Conservation (phyloP, 2,113 vertebrate genomes). For the Urocitellus parryii region DNA sequence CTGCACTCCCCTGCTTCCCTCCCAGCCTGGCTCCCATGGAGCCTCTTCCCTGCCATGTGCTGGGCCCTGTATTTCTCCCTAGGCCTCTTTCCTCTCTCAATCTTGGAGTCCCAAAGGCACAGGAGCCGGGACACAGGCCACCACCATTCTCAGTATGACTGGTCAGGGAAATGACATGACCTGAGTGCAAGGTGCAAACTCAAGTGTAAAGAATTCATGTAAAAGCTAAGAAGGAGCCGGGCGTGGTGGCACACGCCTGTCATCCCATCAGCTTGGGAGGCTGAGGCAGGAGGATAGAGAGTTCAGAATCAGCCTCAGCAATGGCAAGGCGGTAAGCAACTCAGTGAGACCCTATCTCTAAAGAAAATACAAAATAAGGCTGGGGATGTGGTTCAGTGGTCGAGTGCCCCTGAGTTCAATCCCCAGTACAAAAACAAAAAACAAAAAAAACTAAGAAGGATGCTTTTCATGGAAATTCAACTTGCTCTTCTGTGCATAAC, state of each 20-base stretch:
- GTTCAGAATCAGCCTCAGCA: too few species aligned
- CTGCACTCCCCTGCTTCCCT: not conserved
- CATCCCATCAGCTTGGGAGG: too few species aligned
- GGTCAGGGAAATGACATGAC: not conserved
- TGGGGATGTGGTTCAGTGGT: too few species aligned
- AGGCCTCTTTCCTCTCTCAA: too few species aligned
- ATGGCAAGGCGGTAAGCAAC: too few species aligned
- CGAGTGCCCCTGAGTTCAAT: too few species aligned
- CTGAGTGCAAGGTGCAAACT: rapidly evolving
- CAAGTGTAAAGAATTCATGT: not conserved
- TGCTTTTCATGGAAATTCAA: rapidly evolving
- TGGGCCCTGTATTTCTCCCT: not conserved
- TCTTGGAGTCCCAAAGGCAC: not conserved
- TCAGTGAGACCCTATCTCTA: too few species aligned
- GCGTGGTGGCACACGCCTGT: too few species aligned
- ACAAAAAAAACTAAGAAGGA: not conserved
- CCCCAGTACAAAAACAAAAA: too few species aligned
- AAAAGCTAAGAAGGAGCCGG: not conserved
- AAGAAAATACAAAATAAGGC: too few species aligned
- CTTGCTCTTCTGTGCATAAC: not conserved
- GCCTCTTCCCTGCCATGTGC: rapidly evolving
- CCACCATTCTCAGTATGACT: not conserved
- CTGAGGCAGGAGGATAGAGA: too few species aligned
- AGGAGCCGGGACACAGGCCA: not conserved
- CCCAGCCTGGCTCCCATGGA: rapidly evolving